These are phyloP conservation scores for Eugnorisma glareosa DNA, from an alignment of 2,888 invertebrate species.

Conservation along the genomic window DNA sequence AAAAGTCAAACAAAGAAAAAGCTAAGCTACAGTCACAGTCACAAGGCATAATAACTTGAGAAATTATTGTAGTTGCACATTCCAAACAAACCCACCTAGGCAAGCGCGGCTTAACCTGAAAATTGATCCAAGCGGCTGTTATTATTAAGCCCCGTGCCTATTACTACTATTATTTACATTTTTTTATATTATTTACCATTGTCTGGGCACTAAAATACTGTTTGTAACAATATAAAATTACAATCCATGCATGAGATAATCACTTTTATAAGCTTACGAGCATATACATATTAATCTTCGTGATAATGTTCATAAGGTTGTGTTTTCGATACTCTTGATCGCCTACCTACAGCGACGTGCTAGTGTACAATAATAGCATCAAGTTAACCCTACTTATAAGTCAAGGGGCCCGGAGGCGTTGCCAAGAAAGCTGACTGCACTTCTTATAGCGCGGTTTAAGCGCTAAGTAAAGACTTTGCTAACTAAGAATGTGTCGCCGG, in stretches of 20 bases:
- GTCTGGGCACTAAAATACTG: background rate
- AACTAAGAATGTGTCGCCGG: conserved; percentile 28
- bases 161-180: no score
- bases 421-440: conserved; percentile 62
- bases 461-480: conserved; percentile 40
- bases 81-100: no score
- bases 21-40: no score
- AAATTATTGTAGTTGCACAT: no score
- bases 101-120: no score
- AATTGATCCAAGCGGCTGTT: no score
- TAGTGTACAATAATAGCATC: conserved; percentile 42
- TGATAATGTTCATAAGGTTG: background rate
- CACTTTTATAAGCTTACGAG: background rate
- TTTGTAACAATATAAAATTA: background rate
- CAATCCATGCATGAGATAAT: background rate
- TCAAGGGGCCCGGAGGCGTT: conserved; percentile 59
- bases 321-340: background rate
- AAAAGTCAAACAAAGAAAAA: no score
- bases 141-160: no score
- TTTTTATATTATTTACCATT: no score
- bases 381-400: conserved; percentile 65
- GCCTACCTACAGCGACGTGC: background rate
- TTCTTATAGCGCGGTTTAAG: conserved; percentile 41
- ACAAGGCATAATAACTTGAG: no score
- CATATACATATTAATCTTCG: background rate